phyloP scores from a whole-genome alignment of 2,797 vertebrate genomes.

The Hypotaenidia okinawae region DNA sequence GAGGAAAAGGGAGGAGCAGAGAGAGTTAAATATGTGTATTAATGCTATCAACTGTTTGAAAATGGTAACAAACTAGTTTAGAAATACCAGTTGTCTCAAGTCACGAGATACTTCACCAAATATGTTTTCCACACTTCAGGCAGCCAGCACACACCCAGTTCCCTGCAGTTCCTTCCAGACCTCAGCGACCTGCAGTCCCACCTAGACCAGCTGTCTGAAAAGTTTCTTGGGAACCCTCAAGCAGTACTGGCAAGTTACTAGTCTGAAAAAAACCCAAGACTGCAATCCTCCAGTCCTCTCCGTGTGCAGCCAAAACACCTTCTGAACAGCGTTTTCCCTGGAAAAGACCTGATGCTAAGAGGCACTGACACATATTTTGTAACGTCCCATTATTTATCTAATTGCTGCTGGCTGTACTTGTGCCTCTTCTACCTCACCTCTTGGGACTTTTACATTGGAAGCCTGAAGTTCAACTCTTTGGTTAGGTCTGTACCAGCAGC shows the following conservation, averaged over 20 bases:
- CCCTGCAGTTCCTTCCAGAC: slow-evolving; percentile 4
- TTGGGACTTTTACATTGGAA: background rate
- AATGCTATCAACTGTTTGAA: background rate
- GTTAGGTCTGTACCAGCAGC: background rate
- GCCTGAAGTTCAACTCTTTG: background rate
- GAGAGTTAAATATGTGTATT: background rate
- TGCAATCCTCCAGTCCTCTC: background rate
- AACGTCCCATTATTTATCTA: background rate
- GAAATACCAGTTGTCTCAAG: background rate
- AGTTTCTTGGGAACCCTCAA: background rate
- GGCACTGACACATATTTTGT: background rate
- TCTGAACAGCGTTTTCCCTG: background rate
- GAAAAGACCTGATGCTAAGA: background rate
- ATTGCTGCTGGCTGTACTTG: background rate
- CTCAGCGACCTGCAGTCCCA: background rate
- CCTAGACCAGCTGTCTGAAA: slow-evolving; percentile 12
- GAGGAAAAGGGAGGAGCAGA: background rate
- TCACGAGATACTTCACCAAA: background rate
- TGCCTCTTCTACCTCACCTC: slow-evolving; percentile 45
- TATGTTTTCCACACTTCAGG: background rate
- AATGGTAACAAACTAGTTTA: background rate
- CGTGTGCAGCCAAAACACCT: background rate
- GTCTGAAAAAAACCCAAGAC: background rate
- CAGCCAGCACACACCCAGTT: background rate
- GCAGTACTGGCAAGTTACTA: background rate